These are phyloP conservation scores for Kradibia gibbosae DNA, from an alignment of 1,140 invertebrate genomes.

Conservation along the genomic window DNA sequence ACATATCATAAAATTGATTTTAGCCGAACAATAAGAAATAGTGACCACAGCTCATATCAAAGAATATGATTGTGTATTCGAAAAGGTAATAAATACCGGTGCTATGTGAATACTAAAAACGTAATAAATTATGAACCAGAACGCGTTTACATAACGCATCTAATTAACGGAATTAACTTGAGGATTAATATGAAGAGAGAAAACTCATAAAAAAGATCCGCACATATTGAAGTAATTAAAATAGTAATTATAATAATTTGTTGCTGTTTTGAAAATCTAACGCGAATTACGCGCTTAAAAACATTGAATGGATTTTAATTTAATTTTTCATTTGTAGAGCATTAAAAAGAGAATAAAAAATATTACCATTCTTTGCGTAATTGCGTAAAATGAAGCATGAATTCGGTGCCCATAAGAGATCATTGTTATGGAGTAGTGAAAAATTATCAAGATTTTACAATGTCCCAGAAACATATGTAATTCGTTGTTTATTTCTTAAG, in stretches of 20 bases:
- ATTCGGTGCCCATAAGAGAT: neutral
- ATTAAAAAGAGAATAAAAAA: neutral
- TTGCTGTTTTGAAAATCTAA: neutral
- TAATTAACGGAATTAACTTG: neutral
- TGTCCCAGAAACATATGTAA: neutral
- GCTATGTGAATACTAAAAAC: neutral
- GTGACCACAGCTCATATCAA: neutral
- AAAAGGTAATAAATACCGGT: slow-evolving; percentile 5
- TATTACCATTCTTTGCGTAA: neutral
- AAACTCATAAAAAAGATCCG: neutral
- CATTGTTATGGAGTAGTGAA: neutral
- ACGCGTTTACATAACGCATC: neutral
- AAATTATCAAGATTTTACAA: neutral
- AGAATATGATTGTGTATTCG: neutral
- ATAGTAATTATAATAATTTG: neutral
- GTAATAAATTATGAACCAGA: neutral
- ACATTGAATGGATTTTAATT: neutral
- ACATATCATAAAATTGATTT: neutral
- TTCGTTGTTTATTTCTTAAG: no score
- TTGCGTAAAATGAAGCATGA: neutral
- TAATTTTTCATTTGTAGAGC: neutral
- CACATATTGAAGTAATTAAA: neutral
- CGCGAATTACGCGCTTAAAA: neutral
- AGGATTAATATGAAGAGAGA: neutral
- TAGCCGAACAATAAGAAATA: neutral